Conservation (phyloP, 2,113 vertebrate species). For the Podilymbus podiceps region DNA sequence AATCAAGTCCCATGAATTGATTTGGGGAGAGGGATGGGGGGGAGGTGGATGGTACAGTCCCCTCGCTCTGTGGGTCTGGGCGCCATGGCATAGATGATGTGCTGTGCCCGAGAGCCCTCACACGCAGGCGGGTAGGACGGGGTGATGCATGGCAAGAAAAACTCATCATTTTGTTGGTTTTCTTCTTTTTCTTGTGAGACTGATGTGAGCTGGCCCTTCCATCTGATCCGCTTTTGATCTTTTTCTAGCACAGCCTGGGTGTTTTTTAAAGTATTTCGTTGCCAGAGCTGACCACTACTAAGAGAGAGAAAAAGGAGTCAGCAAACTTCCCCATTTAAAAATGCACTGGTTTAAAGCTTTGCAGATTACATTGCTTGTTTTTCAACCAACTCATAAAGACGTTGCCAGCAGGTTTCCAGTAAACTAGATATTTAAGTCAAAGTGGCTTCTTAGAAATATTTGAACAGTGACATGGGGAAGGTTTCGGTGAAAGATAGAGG, state of each 20-base stretch:
- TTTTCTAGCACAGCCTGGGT: neutral
- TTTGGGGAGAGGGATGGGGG: neutral
- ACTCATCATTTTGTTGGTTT: conserved; percentile 18
- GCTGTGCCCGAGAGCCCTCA: neutral
- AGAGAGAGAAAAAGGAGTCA: neutral
- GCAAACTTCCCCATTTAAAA: conserved; percentile 36
- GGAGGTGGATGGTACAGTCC: accelerated
- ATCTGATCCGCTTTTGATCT: conserved; percentile 34
- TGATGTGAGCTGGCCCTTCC: conserved; percentile 1
- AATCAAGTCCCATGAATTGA: neutral
- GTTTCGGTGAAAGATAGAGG: neutral
- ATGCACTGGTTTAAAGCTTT: conserved; percentile 37
- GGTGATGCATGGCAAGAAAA: neutral
- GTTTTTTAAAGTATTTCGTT: neutral
- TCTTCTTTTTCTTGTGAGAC: neutral
- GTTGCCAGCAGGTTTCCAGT: conserved; percentile 67
- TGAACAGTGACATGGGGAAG: neutral
- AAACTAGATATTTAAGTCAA: conserved; percentile 50
- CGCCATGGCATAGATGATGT: neutral
- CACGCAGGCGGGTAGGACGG: accelerated
- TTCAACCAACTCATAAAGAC: conserved; percentile 7
- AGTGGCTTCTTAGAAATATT: conserved; percentile 36
- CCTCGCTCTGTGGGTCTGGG: accelerated
- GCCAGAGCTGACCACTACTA: conserved; percentile 36
- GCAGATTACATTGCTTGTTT: conserved; percentile 50